phyloP scores from a whole-genome alignment of 2,888 invertebrate species.

The Ormyrus pomaceus region DNA sequence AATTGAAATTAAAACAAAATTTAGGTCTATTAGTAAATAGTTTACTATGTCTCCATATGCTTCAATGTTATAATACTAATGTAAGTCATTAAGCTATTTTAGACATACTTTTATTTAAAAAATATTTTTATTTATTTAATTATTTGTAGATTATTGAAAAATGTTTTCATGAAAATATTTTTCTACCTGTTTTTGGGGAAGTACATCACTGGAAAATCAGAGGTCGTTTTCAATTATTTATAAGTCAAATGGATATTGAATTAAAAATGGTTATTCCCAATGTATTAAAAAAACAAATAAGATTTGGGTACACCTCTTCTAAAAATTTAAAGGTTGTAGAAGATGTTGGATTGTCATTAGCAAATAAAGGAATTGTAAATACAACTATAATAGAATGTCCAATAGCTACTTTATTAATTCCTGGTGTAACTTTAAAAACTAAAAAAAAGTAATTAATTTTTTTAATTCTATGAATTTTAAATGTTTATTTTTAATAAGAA shows the following conservation, averaged over 20 bases:
- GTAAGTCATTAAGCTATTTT: no score
- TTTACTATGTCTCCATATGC: no score
- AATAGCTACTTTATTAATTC: constrained; percentile 56
- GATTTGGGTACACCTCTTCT: constrained; percentile 7
- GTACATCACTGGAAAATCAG: constrained; percentile 45
- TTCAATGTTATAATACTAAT: no score
- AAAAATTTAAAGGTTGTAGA: constrained; percentile 26
- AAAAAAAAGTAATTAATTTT: constrained; percentile 48
- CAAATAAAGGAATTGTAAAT: constrained; percentile 4
- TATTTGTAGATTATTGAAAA: constrained; percentile 23
- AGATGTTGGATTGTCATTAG: constrained; percentile 18
- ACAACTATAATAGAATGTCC: constrained; percentile 64
- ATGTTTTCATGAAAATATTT: constrained; percentile 30
- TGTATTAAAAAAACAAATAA: constrained; percentile 13
- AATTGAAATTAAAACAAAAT: no score
- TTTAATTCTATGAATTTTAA: neutral
- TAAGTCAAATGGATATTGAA: constrained; percentile 43
- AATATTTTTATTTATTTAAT: neutral
- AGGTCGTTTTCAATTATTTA: constrained; percentile 33
- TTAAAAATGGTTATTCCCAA: constrained; percentile 19
- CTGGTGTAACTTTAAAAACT: constrained; percentile 59
- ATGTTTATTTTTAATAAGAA: no score
- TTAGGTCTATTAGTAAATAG: no score
- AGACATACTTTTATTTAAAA: neutral
- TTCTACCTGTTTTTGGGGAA: constrained; percentile 24